Percentiles rank a stretch among this genome's conserved stretches.
These are phyloP conservation scores for Euthynnus affinis DNA, from an alignment of 2,797 vertebrate genomes.

Conservation along the genomic window DNA sequence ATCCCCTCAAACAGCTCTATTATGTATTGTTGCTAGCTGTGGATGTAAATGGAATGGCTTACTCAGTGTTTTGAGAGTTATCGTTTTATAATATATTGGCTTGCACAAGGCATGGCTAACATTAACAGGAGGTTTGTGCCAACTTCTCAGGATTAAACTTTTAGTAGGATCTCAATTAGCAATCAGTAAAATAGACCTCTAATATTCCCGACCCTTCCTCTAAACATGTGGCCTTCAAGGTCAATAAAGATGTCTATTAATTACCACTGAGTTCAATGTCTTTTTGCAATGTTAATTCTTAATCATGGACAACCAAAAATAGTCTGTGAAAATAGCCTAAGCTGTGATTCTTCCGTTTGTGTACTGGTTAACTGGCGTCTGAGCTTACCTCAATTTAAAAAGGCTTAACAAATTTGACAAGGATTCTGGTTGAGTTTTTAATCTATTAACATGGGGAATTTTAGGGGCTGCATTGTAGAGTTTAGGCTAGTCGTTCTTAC, in stretches of 20 bases:
- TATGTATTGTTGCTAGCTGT: slow-evolving; percentile 48
- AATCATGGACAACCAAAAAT: slow-evolving; percentile 62
- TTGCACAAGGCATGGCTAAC: slow-evolving; percentile 33
- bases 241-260: slow-evolving; percentile 35
- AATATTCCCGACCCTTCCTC: slow-evolving; percentile 6
- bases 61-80: slow-evolving; percentile 48
- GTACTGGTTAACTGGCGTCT: slow-evolving; percentile 59
- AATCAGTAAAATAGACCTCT: slow-evolving; percentile 24
- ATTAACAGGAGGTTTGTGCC: slow-evolving; percentile 58
- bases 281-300: slow-evolving; percentile 25
- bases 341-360: slow-evolving; percentile 65
- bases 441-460: slow-evolving; percentile 36
- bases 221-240: slow-evolving; percentile 10
- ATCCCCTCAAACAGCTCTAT: slow-evolving; percentile 52
- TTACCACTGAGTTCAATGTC: slow-evolving; percentile 21
- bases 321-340: slow-evolving; percentile 60
- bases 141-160: slow-evolving; percentile 67
- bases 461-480: slow-evolving; percentile 52
- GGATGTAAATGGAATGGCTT: slow-evolving; percentile 57
- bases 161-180: slow-evolving; percentile 30
- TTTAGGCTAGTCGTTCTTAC: slow-evolving; percentile 46
- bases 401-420: slow-evolving; percentile 43
- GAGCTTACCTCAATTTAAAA: slow-evolving; percentile 67
- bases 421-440: slow-evolving; percentile 49
- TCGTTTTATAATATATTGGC: slow-evolving; percentile 41